These are phyloP conservation scores for Calliphora vomitoria DNA, from an alignment of 2,888 invertebrate species.

Conservation along the genomic window DNA sequence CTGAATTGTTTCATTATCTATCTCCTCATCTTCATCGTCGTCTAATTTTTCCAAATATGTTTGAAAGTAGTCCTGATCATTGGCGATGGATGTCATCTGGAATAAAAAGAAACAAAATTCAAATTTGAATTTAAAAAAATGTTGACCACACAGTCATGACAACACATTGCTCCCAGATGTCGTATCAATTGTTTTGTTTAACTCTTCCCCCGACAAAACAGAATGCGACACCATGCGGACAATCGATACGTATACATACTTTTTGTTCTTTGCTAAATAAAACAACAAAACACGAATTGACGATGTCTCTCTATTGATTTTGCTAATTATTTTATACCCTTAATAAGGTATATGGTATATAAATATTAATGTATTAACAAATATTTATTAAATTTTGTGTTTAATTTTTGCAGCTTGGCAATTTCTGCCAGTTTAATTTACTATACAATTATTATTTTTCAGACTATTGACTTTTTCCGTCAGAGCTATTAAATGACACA, in stretches of 20 bases:
- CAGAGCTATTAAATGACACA: conserved; percentile 44
- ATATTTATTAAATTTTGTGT: background rate
- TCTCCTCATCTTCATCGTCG: conserved; percentile 90
- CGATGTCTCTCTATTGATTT: conserved; percentile 36
- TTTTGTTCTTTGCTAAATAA: background rate
- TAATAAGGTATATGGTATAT: background rate
- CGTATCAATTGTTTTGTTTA: conserved; percentile 21
- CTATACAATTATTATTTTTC: conserved; percentile 13
- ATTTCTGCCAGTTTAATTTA: background rate
- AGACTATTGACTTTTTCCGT: conserved; percentile 32
- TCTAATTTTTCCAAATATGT: conserved; percentile 93
- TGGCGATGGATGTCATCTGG: conserved; percentile 11
- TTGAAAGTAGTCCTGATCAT: conserved; percentile 86
- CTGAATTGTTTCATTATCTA: conserved; percentile 75
- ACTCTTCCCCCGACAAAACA: background rate
- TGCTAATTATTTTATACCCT: background rate
- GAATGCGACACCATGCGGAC: conserved; percentile 61
- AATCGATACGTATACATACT: conserved; percentile 46
- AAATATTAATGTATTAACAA: background rate
- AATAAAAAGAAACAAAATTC: conserved; percentile 26
- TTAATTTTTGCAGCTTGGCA: background rate
- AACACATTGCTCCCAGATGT: conserved; percentile 56
- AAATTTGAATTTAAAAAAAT: conserved; percentile 52
- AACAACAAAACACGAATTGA: background rate
- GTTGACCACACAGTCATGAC: background rate